Base-by-base conservation (phyloP, 2,113 vertebrate genomes). In the Morphnarchus princeps region DNA sequence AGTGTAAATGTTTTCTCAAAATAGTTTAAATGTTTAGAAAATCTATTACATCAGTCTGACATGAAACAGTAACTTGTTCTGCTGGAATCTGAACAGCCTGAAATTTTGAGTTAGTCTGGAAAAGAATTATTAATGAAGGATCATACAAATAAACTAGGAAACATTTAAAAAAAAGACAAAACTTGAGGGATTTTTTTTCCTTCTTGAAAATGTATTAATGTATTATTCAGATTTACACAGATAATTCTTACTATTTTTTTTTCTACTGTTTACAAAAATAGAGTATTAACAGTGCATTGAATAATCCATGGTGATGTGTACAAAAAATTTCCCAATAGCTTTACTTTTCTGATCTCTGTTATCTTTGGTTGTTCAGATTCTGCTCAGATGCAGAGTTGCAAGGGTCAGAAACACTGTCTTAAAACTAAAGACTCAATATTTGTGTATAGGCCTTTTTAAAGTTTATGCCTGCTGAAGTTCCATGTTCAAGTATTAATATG, bases 11-110 rank as follows among this genome's bases (percentile, higher is more conserved):
- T 92, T 95, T 94, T 90, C 55, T 93, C 55, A 69, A 76, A 92
- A 87, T 87, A 85, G 11, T 92, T 96, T 90, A 91, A 92, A 90
- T 86, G 70, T 91, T 95, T 93, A 84, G 69, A 89, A 89, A 89
- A 77, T 52, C 62, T 91, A 15, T 78, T 87, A 80, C 8, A 74
- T 31, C 50, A 82, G 52, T 69, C 62, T 90, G 59, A 92, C 55
- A 49, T 73, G 38, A 84, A 81, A 59, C 63, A 92, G 67, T 76
- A 85, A 67, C 31, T 92, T 96, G 16, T 62, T 66, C 55, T 82
- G 26, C 26, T 83, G 47, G 38, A 92, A 80, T 87, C 8, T 62
- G 57, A 90, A 61, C 9, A 54, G 18, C 16, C 32, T 7, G 4
- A 62, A 73, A 66, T 81, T 85, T 74, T 80, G 38, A 87, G 17